Conservation (phyloP, 2,888 invertebrate species). For the Hanleya hanleyi region DNA sequence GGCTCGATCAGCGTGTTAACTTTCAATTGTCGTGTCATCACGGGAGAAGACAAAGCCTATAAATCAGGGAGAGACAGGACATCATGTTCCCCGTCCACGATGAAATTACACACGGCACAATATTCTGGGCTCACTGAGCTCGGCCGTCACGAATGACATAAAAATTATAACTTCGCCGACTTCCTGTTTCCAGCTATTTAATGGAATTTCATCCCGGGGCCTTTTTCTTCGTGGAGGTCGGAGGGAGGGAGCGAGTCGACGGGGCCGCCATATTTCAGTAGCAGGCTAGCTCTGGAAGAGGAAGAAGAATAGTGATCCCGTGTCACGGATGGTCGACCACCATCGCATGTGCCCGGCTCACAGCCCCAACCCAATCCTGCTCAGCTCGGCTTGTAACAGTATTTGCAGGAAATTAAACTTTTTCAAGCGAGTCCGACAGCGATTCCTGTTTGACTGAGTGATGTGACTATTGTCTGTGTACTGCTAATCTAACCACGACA, state of each 20-base stretch:
- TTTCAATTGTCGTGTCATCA: slow-evolving; percentile 5
- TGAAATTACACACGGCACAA: not conserved
- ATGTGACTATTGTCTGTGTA: slow-evolving; percentile 3
- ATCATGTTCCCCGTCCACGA: not conserved
- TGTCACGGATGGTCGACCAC: too few species aligned
- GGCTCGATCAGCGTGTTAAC: not conserved
- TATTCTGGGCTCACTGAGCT: not conserved
- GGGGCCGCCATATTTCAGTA: not conserved
- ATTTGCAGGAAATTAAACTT: slow-evolving; percentile 5
- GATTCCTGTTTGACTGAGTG: not conserved
- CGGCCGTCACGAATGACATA: slow-evolving; percentile 5
- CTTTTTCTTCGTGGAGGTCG: not conserved
- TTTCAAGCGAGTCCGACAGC: not conserved
- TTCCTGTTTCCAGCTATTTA: slow-evolving; percentile 11
- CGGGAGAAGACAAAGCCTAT: not conserved
- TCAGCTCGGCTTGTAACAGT: not conserved
- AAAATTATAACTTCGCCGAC: slow-evolving; percentile 7
- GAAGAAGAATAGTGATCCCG: too few species aligned
- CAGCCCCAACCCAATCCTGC: not conserved
- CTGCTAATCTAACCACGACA: not conserved
- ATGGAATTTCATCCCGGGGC: slow-evolving; percentile 1
- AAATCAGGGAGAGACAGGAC: not conserved
- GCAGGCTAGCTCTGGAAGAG: too few species aligned
- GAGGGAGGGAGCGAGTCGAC: not conserved
- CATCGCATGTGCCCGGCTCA: not conserved